Evolutionary conservation across 2,113 vertebrate species (phyloP).

Genomic region (Calypte anna): DNA sequence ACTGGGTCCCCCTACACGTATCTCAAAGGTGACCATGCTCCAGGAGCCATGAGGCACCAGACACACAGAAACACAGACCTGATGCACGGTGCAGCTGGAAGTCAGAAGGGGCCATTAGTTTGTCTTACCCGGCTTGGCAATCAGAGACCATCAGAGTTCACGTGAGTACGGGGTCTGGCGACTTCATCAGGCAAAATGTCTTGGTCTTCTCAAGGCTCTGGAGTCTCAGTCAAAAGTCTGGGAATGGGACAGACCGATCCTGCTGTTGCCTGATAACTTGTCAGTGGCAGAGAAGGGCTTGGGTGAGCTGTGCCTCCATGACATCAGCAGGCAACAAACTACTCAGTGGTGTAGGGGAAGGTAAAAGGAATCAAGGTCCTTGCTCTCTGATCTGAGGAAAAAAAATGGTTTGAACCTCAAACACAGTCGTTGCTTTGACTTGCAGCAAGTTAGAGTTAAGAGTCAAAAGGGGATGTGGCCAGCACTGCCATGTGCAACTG

Average conservation of each 20-base stretch:
- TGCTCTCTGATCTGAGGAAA: not conserved
- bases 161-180: rapidly evolving
- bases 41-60: not conserved
- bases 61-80: rapidly evolving
- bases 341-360: not conserved
- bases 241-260: not conserved
- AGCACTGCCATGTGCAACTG: not conserved
- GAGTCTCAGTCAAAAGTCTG: not conserved
- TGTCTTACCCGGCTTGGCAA: constrained; percentile 33
- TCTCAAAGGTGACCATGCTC: not conserved
- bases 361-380: not conserved
- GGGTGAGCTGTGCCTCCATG: not conserved
- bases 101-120: not conserved
- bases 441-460: not conserved
- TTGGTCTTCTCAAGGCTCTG: not conserved
- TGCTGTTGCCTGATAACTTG: not conserved
- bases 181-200: not conserved
- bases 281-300: not conserved
- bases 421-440: not conserved
- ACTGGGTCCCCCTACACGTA: not conserved
- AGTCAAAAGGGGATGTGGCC: constrained; percentile 33
- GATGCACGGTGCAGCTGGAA: not conserved
- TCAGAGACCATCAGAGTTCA: not conserved
- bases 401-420: not conserved
- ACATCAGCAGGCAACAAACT: not conserved